phyloP scores from a whole-genome alignment of 2,797 vertebrate species.

The Gymnoscopelus microlampas region DNA sequence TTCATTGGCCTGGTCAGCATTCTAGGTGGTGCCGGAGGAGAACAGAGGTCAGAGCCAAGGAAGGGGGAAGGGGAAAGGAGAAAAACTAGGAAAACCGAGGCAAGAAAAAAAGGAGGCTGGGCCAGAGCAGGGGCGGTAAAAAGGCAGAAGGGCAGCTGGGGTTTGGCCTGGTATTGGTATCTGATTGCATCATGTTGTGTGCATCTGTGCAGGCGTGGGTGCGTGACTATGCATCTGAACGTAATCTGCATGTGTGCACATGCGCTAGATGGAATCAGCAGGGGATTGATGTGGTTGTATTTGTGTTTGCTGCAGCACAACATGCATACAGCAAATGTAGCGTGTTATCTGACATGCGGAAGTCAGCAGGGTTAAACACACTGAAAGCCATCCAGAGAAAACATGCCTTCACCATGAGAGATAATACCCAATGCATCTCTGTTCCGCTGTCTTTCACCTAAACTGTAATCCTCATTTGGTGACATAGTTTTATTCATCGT shows the following conservation, averaged over 20 bases:
- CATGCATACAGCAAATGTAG: slow-evolving; percentile 64
- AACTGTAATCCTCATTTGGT: slow-evolving; percentile 49
- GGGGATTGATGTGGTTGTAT: slow-evolving; percentile 54
- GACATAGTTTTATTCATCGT: slow-evolving; percentile 45
- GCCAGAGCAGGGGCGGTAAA: slow-evolving; percentile 13
- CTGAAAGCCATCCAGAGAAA: slow-evolving; percentile 43
- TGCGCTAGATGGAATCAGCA: slow-evolving; percentile 47
- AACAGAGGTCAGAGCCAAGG: too few relatives aligned
- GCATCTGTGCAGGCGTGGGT: neutral
- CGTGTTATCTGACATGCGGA: slow-evolving; percentile 47
- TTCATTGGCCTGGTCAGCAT: slow-evolving; percentile 63
- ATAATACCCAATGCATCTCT: slow-evolving; percentile 34
- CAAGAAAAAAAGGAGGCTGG: neutral
- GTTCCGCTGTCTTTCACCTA: slow-evolving; percentile 34
- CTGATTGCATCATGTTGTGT: slow-evolving; percentile 64
- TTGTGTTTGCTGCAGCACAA: slow-evolving; percentile 47
- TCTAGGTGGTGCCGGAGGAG: slow-evolving; percentile 3
- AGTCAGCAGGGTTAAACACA: slow-evolving; percentile 58
- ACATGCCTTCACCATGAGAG: slow-evolving; percentile 3
- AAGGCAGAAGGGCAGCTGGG: slow-evolving; percentile 36
- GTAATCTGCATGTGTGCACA: neutral
- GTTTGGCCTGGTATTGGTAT: slow-evolving; percentile 57
- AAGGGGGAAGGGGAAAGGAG: slow-evolving; percentile 7
- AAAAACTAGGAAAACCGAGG: too few relatives aligned
- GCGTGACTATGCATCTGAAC: slow-evolving; percentile 8